These are phyloP conservation scores for Aporophyla nigra DNA, from an alignment of 2,888 invertebrate genomes.

Conservation along the genomic window DNA sequence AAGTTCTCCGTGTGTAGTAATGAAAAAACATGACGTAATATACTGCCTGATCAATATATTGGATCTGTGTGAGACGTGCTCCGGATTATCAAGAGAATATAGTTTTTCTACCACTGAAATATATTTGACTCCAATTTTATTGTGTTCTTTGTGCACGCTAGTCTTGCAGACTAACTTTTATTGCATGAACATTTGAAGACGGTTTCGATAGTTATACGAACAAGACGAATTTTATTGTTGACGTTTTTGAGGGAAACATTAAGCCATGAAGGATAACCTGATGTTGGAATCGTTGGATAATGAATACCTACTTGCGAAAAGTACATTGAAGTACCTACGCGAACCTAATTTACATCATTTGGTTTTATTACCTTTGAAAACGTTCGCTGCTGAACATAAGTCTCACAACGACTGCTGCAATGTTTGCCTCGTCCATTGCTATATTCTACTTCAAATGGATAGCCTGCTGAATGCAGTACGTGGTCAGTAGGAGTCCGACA, in stretches of 20 bases:
- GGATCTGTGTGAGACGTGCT: constrained; percentile 43
- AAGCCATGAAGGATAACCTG: neutral
- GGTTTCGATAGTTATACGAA: neutral
- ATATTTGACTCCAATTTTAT: constrained; percentile 16
- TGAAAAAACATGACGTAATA: constrained; percentile 58
- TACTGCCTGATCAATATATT: constrained; percentile 47
- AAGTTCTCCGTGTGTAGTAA: constrained; percentile 44
- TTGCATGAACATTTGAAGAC: neutral
- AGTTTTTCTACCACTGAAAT: constrained; percentile 35
- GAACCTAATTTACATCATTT: neutral
- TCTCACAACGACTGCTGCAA: neutral
- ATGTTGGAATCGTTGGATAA: neutral
- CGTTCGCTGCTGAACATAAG: too few species aligned
- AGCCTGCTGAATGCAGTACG: neutral
- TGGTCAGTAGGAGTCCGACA: neutral
- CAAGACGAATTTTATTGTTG: too few species aligned
- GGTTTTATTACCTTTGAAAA: too few species aligned
- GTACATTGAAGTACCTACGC: neutral
- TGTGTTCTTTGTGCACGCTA: neutral
- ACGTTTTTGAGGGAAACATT: too few species aligned
- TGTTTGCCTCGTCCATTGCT: neutral
- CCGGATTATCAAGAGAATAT: constrained; percentile 41
- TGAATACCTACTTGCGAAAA: neutral
- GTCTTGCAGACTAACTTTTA: neutral
- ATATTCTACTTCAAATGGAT: neutral